phyloP scores from a whole-genome alignment of 2,113 vertebrate species.

The Polypterus bichir region DNA sequence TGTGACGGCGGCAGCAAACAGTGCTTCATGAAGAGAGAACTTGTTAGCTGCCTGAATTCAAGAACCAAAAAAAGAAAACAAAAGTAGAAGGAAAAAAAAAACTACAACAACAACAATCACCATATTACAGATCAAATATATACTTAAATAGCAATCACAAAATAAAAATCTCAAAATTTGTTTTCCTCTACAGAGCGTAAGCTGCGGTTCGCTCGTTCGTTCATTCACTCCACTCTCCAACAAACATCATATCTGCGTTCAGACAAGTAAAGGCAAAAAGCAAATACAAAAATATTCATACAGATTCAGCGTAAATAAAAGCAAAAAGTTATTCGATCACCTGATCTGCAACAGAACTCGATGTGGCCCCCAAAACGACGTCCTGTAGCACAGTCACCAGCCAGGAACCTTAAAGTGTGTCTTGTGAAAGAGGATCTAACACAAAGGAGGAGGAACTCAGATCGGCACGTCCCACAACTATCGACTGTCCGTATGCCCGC shows the following conservation, averaged over 20 bases:
- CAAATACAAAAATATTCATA: conserved; percentile 17
- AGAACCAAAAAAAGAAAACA: conserved; percentile 9
- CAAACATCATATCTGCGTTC: conserved; percentile 16
- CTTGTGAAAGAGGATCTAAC: no score
- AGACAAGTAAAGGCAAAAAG: conserved; percentile 29
- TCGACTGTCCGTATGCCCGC: no score
- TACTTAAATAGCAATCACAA: conserved; percentile 21
- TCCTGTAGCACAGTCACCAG: no score
- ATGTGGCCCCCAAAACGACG: no score
- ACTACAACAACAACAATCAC: conserved; percentile 16
- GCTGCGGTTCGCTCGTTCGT: background rate
- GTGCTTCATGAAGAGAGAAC: background rate
- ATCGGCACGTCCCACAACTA: no score
- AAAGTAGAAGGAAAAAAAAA: conserved; percentile 32
- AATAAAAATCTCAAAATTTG: conserved; percentile 9
- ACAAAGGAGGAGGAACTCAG: no score
- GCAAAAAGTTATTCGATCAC: no score
- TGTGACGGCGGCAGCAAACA: background rate
- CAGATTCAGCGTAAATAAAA: conserved; percentile 15
- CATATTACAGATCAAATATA: conserved; percentile 23
- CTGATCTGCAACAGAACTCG: no score
- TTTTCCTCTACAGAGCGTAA: conserved; percentile 9
- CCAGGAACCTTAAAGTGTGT: no score
- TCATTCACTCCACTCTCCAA: no score
- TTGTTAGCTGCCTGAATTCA: conserved; percentile 1